Percentiles rank a stretch among this genome's conserved stretches.
These are phyloP conservation scores for Acleris sparsana DNA, from an alignment of 2,888 invertebrate species.

Conservation along the genomic window DNA sequence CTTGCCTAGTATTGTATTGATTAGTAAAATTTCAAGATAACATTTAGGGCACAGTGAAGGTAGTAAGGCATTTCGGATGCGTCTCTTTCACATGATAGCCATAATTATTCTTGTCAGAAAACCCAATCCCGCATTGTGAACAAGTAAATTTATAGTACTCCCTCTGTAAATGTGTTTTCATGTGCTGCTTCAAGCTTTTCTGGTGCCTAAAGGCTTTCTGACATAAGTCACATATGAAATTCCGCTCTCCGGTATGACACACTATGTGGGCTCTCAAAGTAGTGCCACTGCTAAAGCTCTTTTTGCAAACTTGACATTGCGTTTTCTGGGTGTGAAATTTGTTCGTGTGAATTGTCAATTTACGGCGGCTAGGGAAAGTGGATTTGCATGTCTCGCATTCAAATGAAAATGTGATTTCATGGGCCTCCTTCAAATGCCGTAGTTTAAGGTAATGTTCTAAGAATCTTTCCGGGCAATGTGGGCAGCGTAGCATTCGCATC, in stretches of 20 bases:
- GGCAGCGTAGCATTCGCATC: conserved; percentile 61
- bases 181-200: conserved; percentile 70
- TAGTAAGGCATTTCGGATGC: conserved; percentile 53
- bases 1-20: conserved; percentile 28
- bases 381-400: conserved; percentile 64
- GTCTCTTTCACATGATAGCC: conserved; percentile 62
- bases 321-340: conserved; percentile 68
- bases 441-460: conserved; percentile 66
- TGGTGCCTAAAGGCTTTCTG: conserved; percentile 79
- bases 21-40: conserved; percentile 47
- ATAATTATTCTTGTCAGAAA: conserved; percentile 53
- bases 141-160: conserved; percentile 53
- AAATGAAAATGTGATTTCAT: conserved; percentile 63
- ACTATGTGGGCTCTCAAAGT: conserved; percentile 64
- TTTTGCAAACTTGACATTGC: conserved; percentile 75
- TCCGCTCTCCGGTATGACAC: conserved; percentile 62
- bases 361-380: conserved; percentile 58
- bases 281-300: conserved; percentile 71
- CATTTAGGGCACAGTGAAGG: conserved; percentile 1
- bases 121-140: conserved; percentile 54
- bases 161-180: conserved; percentile 55
- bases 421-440: conserved; percentile 67
- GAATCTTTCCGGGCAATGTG: conserved; percentile 65
- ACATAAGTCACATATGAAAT: conserved; percentile 69
- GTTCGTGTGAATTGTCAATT: conserved; percentile 66